phyloP scores from a whole-genome alignment of 2,113 vertebrate genomes.

The Melospiza melodia region DNA sequence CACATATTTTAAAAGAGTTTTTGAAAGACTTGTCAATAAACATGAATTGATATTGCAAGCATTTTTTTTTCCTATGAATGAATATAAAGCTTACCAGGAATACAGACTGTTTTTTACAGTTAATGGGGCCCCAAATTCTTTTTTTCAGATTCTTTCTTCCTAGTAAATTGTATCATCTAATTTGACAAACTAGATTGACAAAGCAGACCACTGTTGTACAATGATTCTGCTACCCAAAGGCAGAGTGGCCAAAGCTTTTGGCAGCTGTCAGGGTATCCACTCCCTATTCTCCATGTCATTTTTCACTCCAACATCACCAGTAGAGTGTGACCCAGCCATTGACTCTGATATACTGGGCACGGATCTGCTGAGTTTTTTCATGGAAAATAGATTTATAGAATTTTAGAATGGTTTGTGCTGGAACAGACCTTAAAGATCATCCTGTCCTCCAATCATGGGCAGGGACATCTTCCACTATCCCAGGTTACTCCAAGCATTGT shows the following conservation, averaged over 20 bases:
- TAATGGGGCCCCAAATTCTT: not conserved
- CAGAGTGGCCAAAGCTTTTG: not conserved
- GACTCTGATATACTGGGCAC: not conserved
- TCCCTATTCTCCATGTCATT: not conserved
- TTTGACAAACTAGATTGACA: not conserved
- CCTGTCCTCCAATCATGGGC: accelerated
- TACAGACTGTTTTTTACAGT: not conserved
- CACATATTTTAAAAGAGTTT: not conserved
- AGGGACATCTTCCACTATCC: not conserved
- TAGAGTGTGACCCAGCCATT: not conserved
- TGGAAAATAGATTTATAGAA: not conserved
- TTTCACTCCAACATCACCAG: not conserved
- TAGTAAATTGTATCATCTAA: not conserved
- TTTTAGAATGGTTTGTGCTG: not conserved
- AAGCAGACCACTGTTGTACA: not conserved
- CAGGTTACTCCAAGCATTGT: not conserved
- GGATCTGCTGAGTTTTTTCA: not conserved
- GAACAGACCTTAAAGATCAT: not conserved
- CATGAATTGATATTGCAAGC: accelerated
- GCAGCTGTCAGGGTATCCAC: not conserved
- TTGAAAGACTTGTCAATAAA: not conserved
- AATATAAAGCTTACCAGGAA: not conserved
- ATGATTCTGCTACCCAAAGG: not conserved
- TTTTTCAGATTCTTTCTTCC: not conserved
- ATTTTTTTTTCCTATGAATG: accelerated